Percentiles rank a stretch among this genome's conserved stretches.
phyloP scores from a whole-genome alignment of 2,113 vertebrate genomes.

The Leucosticte australis region DNA sequence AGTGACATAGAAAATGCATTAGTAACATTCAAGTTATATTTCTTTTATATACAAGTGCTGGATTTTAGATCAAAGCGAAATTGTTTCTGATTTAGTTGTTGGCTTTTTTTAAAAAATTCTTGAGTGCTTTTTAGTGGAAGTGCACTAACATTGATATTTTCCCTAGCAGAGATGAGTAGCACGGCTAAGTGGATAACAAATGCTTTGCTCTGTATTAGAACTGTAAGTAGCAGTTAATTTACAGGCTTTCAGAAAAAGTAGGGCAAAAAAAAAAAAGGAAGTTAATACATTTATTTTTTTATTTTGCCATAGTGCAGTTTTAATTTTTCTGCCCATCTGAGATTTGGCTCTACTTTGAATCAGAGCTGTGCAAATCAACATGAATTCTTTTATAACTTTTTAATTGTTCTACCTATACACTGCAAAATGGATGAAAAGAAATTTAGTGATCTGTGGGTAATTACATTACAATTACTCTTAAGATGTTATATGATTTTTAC shows the following conservation, averaged over 20 bases:
- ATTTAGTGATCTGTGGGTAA: background rate
- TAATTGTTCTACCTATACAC: background rate
- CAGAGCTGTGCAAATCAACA: background rate
- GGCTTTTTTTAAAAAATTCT: background rate
- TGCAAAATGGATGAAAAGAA: background rate
- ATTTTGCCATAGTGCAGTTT: background rate
- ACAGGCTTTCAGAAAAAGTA: conserved; percentile 36
- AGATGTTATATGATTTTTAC: background rate
- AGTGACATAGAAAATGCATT: background rate
- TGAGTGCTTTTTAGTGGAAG: conserved; percentile 17
- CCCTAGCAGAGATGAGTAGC: background rate
- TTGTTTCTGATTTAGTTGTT: background rate
- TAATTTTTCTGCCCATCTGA: conserved; percentile 22
- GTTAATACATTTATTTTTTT: background rate
- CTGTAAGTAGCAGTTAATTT: conserved; percentile 24
- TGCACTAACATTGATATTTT: conserved; percentile 17
- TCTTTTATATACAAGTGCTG: background rate
- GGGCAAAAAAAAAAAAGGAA: conserved; percentile 29
- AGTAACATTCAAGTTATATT: conserved; percentile 16
- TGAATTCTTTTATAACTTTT: background rate
- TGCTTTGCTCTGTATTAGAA: conserved; percentile 13
- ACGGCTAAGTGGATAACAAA: conserved; percentile 45
- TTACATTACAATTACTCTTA: background rate
- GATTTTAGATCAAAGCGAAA: conserved; percentile 43
- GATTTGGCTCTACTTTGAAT: conserved; percentile 2